Percentiles rank a stretch among this genome's conserved stretches.
These are phyloP conservation scores for Drosophila ironensis DNA, from an alignment of 1,140 invertebrate species.

Conservation along the genomic window DNA sequence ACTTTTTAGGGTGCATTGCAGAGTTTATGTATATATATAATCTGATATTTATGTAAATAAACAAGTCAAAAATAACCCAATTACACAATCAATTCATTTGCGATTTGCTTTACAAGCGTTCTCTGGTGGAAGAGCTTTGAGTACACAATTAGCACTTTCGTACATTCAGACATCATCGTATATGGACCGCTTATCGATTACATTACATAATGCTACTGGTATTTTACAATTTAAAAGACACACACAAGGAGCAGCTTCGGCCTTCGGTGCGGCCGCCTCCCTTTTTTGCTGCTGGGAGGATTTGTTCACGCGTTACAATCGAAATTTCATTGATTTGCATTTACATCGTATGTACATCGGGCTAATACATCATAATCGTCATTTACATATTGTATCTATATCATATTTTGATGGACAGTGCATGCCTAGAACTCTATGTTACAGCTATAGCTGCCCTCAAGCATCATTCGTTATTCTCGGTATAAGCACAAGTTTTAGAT, in stretches of 20 bases:
- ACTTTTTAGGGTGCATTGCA: slow-evolving; percentile 11
- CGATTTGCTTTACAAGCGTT: slow-evolving; percentile 28
- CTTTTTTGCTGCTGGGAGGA: not conserved
- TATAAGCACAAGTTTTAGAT: slow-evolving; percentile 71
- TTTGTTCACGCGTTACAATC: slow-evolving; percentile 48
- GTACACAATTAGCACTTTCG: slow-evolving; percentile 7
- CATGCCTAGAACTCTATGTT: slow-evolving; percentile 44
- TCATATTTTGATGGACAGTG: slow-evolving; percentile 47
- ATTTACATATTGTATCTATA: slow-evolving; percentile 29
- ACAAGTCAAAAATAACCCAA: slow-evolving; percentile 12
- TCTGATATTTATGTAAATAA: no score
- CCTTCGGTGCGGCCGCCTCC: slow-evolving; percentile 1
- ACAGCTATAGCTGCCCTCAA: slow-evolving; percentile 51
- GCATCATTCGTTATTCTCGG: slow-evolving; percentile 34
- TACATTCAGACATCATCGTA: slow-evolving; percentile 25
- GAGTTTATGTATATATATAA: no score
- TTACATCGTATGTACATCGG: slow-evolving; percentile 48
- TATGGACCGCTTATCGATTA: slow-evolving; percentile 32
- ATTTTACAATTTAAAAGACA: slow-evolving; percentile 36
- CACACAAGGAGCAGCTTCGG: slow-evolving; percentile 3
- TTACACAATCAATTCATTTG: slow-evolving; percentile 17
- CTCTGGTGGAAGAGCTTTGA: slow-evolving; percentile 21
- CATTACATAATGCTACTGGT: slow-evolving; percentile 27
- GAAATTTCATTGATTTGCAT: slow-evolving; percentile 31
- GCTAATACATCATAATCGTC: slow-evolving; percentile 50